Base-by-base conservation (phyloP, 2,113 vertebrate genomes). In the Chroicocephalus ridibundus region DNA sequence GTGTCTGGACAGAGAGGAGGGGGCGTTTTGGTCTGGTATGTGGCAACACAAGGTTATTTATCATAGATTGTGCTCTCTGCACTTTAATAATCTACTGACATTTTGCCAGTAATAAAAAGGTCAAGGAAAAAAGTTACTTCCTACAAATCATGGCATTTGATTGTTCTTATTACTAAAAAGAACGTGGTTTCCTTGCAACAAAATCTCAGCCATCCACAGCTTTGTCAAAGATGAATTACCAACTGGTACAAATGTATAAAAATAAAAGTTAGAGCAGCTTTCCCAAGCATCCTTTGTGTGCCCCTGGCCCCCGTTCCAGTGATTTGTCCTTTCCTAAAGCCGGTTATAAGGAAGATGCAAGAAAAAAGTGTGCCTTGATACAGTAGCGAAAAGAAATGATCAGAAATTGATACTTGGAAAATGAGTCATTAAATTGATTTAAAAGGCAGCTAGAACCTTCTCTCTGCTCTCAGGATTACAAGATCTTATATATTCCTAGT, bases 51-150 rank as follows among this genome's bases (percentile, higher is more conserved):
- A 51, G n/a, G 77, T 65, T 92, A 51, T 95, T 94, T 93, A 62
- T 93, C 55, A 81, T 6, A 75, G 75, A 75, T 55, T 88, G 68
- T 81, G 47, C 47, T 90, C 76, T 58, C 60, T 90, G 91, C 76
- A 57, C 86, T 95, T 93, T 62, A 93, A 29, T 96, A 91, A 91
- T 70, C 64, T 93, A 60, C 51, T 91, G 93, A 91, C 68, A 70
- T 91, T 93, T 95, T 95, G 70, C 68, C 85, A 66, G 71, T 87
- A 93, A 93, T 93, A 80, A 94, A 95, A 95, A 95, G 89, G 93
- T 95, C 84, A 87, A 65, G 55, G 62, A 46, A 94, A 69, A 94
- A 95, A 68, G 66, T 90, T 97, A 14, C 76, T 88, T 93, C 68
- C 84, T 94, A 78, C 78, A 95, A 94, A 95, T 93, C 51, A 27